phyloP scores from a whole-genome alignment of 2,797 vertebrate species.

The Pseudomugil gertrudae region DNA sequence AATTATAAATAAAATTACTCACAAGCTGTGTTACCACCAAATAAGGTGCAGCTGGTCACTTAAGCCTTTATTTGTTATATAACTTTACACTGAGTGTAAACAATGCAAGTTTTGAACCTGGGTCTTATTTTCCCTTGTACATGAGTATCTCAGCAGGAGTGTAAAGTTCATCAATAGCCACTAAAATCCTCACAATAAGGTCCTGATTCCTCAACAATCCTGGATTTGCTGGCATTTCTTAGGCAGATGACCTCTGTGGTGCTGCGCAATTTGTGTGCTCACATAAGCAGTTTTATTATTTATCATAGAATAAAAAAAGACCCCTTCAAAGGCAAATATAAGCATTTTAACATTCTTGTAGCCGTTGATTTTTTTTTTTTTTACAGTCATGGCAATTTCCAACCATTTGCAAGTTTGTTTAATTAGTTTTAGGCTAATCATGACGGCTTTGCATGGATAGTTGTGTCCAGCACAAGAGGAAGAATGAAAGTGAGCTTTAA shows the following conservation, averaged over 20 bases:
- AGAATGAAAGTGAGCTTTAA: neutral
- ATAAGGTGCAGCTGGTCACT: neutral
- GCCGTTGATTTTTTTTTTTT: neutral
- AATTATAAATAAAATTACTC: neutral
- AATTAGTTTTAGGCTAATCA: neutral
- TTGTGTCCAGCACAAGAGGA: conserved; percentile 1
- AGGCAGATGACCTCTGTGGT: too few species aligned
- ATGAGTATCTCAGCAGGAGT: too few species aligned
- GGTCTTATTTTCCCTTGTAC: too few species aligned
- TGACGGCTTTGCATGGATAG: neutral
- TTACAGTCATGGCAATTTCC: neutral
- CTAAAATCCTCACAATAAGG: too few species aligned
- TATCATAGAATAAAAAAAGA: neutral
- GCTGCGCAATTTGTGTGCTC: too few species aligned
- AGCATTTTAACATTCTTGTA: neutral
- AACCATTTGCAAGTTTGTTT: neutral
- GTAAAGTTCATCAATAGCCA: too few species aligned
- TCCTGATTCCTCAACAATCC: too few species aligned
- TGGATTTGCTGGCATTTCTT: too few species aligned
- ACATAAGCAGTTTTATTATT: too few species aligned
- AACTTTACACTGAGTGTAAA: neutral
- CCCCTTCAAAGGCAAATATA: neutral
- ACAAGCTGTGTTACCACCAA: too few species aligned
- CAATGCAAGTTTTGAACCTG: too few species aligned
- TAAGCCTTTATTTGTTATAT: neutral